Percentiles rank a stretch among this genome's conserved stretches.
These are phyloP conservation scores for Harpagoxenus sublaevis DNA, from an alignment of 2,888 invertebrate species.

Conservation along the genomic window DNA sequence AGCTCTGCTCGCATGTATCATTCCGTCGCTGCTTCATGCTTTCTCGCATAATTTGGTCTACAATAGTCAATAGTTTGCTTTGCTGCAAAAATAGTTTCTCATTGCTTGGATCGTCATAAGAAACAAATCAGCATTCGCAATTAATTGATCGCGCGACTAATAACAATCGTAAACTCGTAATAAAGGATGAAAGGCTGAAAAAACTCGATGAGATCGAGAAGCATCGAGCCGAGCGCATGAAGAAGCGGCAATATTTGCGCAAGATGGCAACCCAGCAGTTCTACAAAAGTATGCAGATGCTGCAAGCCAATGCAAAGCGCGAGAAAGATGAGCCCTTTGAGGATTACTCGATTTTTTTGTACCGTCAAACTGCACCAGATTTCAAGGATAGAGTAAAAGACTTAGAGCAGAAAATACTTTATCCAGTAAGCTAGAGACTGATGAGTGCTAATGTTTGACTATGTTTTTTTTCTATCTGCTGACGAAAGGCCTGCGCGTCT, in stretches of 20 bases:
- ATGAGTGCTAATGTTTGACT: slow-evolving; percentile 36
- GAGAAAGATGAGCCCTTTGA: slow-evolving; percentile 91
- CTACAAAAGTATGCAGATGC: slow-evolving; percentile 94
- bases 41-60: slow-evolving; percentile 18
- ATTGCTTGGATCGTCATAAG: not conserved
- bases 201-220: slow-evolving; percentile 92
- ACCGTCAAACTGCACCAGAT: slow-evolving; percentile 94
- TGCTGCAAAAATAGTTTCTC: slow-evolving; percentile 3
- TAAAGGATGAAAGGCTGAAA: slow-evolving; percentile 91
- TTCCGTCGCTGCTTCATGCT: not conserved
- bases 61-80: slow-evolving; percentile 6
- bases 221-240: slow-evolving; percentile 90
- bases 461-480: slow-evolving; percentile 48
- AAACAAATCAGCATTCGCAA: not conserved
- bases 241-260: slow-evolving; percentile 90
- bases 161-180: slow-evolving; percentile 47
- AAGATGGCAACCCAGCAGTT: slow-evolving; percentile 94
- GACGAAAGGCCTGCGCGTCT: slow-evolving; percentile 10
- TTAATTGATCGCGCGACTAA: slow-evolving; percentile 21
- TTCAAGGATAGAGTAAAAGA: slow-evolving; percentile 95
- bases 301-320: slow-evolving; percentile 92
- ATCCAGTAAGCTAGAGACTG: slow-evolving; percentile 89
- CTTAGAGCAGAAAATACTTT: slow-evolving; percentile 91
- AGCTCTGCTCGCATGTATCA: not conserved
- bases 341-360: slow-evolving; percentile 94